Conservation (phyloP, 2,113 vertebrate species). For the Peromyscus californicus region DNA sequence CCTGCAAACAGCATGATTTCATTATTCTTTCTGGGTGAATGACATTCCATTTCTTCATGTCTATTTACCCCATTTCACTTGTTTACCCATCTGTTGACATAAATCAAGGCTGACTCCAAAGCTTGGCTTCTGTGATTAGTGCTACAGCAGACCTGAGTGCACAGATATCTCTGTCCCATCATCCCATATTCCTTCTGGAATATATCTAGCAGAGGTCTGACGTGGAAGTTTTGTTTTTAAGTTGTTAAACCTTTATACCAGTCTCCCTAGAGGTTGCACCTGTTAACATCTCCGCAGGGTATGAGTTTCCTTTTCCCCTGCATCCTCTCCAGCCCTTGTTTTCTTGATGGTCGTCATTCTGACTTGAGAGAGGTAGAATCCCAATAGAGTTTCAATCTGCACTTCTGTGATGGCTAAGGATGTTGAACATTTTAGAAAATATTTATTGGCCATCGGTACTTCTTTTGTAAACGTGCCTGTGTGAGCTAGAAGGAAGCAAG, state of each 20-base stretch:
- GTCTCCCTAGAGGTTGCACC: no score
- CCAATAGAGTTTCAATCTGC: neutral
- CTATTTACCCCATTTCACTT: neutral
- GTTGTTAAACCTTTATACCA: neutral
- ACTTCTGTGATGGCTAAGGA: neutral
- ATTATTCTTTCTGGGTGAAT: neutral
- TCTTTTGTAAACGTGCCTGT: neutral
- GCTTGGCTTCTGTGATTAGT: neutral
- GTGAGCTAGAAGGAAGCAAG: neutral
- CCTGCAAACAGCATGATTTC: neutral
- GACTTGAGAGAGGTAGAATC: neutral
- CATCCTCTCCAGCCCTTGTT: neutral
- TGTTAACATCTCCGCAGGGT: neutral
- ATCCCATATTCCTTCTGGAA: neutral
- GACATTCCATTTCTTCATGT: neutral
- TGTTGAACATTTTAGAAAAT: neutral
- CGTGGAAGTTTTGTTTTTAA: neutral
- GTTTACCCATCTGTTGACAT: neutral
- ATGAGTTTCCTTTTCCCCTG: neutral
- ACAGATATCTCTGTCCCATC: neutral
- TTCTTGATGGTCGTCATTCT: neutral
- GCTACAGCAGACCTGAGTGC: neutral
- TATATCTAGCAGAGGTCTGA: neutral
- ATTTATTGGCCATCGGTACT: neutral
- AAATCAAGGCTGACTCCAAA: neutral